Base-by-base conservation (phyloP, 2,888 invertebrate species). In the Pristionchus entomophagus region DNA sequence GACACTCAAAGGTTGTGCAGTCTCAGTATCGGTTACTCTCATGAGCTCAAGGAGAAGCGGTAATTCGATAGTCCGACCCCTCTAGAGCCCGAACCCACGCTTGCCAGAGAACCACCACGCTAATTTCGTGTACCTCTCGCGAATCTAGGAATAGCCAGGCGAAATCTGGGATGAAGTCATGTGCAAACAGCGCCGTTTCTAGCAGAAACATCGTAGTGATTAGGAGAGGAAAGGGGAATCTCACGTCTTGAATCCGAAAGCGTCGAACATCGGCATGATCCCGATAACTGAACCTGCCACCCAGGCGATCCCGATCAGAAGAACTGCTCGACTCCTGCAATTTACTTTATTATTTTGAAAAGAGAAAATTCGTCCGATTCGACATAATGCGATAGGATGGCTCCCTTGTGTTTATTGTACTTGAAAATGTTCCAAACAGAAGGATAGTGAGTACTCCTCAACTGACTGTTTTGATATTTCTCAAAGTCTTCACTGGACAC, bases 181-280 rank as follows among this genome's bases (percentile, higher is more conserved):
- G 35, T 65, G 65, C 65, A 65, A 22, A 4, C 19, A 19, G 65
- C 8, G 65, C 14, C 26, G 35, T 35, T 65, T 65, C 29, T n/a
- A 65, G 32, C 35, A 29, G 65, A 65, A 65, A 35, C 65, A 32
- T 38, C 17, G 35, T 10, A 38, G 65, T 45, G 32, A 41, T 69
- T 22, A 69, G 38, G 10, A 69, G 38, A 19, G 5, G 17, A 45
- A 26, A 32, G n/a, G 41, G n/a, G 26, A 38, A 73, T 45, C 73
- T 73, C 69, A 91, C 91, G 88, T 88, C 38, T 91, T 90, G 81
- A 93, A 93, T 29, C 90, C 91, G 86, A 93, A 93, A 0, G 89
- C 91, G 86, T 93, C 91, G 88, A 93, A 91, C 49, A 93, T 86
- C 10, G 93, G 93, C 77, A 93, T 73, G 59, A 90, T 88, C n/a